Evolutionary conservation across 2,797 vertebrate species (phyloP), one percentile per base, ranked within the genome.

Genomic region (Mus minutoides): DNA sequence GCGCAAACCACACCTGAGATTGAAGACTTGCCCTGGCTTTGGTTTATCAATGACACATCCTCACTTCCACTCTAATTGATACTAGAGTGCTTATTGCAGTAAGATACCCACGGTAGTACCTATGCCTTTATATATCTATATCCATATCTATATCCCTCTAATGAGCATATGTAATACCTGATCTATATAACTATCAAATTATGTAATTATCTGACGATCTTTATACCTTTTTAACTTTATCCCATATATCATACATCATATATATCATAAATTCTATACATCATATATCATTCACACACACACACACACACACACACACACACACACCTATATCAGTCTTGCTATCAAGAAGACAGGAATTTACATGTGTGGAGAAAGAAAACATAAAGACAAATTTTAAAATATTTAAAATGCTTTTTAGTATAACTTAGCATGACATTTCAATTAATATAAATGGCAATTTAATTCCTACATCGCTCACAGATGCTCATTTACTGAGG

Each of bases 401-500:
- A 29, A 9, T 56, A 40, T 73, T 87, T 90, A 88, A 21, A 89
- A 73, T 69, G 78, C n/a, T 83, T 91, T 79, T 78, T 77, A 73
- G 1, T 54, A 19, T 90, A 10, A 73, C n/a, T 91, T 85, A 52
- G 2, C 56, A 71, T 77, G 5, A 6, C 29, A 85, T 52, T 75
- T 82, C 19, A 94, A 79, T 71, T 88, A 88, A 87, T 49, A 56
- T 46, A 82, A 90, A 90, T 71, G 21, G 88, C 83, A 12, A 93
- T 31, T 91, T 92, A 73, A 87, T 96, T 77, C 90, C 34, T 88
- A 91, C 77, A n/a, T 90, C 71, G 29, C 78, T 93, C 16, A 40
- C 8, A 90, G 92, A n/a, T 79, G 52, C 85, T 89, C 9, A 60
- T 54, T 90, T 75, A 16, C 37, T 46, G 10, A 86, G 2, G 9